Evolutionary conservation across 2,888 invertebrate species (phyloP), one percentile per base, ranked within the genome.

Genomic region (Cantharis rustica): DNA sequence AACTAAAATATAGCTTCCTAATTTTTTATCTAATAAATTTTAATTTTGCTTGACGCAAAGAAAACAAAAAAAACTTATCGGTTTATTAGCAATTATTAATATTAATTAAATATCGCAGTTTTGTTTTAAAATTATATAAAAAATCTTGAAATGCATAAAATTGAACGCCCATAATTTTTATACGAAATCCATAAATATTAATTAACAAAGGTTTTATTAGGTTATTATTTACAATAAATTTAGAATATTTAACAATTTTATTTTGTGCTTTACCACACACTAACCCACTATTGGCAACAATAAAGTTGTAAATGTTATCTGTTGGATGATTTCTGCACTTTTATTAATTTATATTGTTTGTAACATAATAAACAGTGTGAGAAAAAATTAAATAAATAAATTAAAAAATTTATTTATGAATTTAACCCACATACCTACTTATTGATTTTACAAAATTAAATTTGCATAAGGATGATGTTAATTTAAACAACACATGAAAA

Each of bases 351-450:
- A 47, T n/a, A 47, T 47, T 47, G 47, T 47, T 47, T n/a, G 9
- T 9, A 47, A 47, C 9, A n/a, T 5, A n/a, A n/a, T 47, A 9
- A n/a, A 2, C 47, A n/a, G 13, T 47, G 47, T 47, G 47, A 47
- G n/a, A 47, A 47, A 47, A 47, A 47, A 47, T n/a, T 13, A n/a
- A n/a, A 47, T n/a, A 47, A n/a, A n/a, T 2, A 47, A 47, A 47
- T 47, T 47, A 47, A 47, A 47, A 31, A 47, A 47, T 47, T 47
- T 47, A n/a, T 47, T 47, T 47, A 47, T 72, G 61, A 17, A 31
- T 72, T 66, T 72, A 72, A 72, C 72, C 72, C 66, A 72, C 66
- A 72, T 72, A 72, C 72, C 72, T 68, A 72, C 72, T 72, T 72
- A 72, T 72, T 66, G 72, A 69, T 69, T 26, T 71, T 71, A 72